A percentile compares a stretch with the other conserved stretches of the same genome.
Conservation (phyloP, 2,113 vertebrate species). For the Dasyprocta punctata region DNA sequence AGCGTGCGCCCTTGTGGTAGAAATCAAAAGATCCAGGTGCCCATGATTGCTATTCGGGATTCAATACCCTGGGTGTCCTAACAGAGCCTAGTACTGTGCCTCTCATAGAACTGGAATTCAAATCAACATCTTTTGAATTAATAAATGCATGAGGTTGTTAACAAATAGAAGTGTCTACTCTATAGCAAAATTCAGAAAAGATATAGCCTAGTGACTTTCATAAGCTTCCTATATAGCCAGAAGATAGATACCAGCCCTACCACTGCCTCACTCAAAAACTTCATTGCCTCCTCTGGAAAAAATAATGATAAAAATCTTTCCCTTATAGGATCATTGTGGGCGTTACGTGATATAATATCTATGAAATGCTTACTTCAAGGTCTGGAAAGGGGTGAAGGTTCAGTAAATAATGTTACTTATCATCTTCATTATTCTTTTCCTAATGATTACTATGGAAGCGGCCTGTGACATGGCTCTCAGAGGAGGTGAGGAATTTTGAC, state of each 20-base stretch:
- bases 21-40: neutral
- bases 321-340: neutral
- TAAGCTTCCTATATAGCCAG: neutral
- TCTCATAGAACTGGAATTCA: neutral
- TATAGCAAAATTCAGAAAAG: neutral
- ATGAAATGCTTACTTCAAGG: neutral
- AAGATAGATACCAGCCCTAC: neutral
- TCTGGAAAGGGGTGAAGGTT: neutral
- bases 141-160: neutral
- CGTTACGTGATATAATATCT: neutral
- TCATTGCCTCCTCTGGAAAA: neutral
- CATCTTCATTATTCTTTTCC: neutral
- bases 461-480: neutral
- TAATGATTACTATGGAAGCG: neutral
- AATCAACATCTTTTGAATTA: neutral
- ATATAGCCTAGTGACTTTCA: accelerated
- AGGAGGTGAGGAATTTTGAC: conserved; percentile 45
- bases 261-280: neutral
- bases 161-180: neutral
- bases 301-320: neutral
- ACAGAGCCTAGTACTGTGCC: neutral
- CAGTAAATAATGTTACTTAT: neutral
- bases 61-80: accelerated
- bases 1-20: accelerated
- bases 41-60: neutral